These are phyloP conservation scores for Artibeus jamaicensis DNA, from an alignment of 2,797 vertebrate genomes.

Conservation along the genomic window DNA sequence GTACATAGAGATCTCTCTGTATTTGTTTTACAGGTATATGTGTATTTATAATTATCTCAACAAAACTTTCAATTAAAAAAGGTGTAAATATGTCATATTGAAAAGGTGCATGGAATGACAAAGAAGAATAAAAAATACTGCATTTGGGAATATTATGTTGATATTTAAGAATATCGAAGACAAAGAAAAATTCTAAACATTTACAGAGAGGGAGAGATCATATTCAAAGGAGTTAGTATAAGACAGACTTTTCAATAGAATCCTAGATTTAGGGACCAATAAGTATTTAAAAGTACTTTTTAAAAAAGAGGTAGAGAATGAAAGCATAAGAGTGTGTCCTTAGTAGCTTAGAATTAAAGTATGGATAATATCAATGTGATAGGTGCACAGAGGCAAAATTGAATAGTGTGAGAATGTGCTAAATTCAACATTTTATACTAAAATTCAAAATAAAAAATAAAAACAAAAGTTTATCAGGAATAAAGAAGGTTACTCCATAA, in stretches of 20 bases:
- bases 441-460: neutral
- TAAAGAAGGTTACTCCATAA: neutral
- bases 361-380: neutral
- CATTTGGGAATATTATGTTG: neutral
- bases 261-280: neutral
- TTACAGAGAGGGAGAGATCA: neutral
- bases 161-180: neutral
- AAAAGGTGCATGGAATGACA: neutral
- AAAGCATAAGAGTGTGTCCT: neutral
- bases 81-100: neutral
- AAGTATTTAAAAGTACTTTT: neutral
- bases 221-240: neutral
- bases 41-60: neutral
- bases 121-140: neutral
- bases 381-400: neutral
- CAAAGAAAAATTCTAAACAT: neutral
- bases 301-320: neutral
- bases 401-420: neutral
- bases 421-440: neutral
- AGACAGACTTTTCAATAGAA: neutral
- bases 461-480: neutral
- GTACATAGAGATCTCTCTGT: neutral
- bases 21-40: neutral
- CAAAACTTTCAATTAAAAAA: neutral
- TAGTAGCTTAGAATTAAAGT: constrained; percentile 1